Base-by-base conservation (phyloP, 2,113 vertebrate genomes). In the Sander lucioperca region DNA sequence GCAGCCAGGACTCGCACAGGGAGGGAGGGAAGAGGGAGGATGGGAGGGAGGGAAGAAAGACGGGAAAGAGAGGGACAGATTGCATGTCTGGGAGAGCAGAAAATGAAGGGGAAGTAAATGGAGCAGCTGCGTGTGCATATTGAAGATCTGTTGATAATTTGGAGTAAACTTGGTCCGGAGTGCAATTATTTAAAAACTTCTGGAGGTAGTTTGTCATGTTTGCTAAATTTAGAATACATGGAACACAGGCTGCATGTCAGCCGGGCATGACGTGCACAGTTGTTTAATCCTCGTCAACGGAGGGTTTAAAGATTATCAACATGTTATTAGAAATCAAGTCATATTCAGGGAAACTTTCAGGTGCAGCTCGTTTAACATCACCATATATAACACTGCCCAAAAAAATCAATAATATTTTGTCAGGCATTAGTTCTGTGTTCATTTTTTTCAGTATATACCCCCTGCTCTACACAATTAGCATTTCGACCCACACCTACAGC, bases 1-100 rank as follows among this genome's bases (percentile, higher is more conserved):
- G 89, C 90, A 89, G 92, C 92, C 90, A 92, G 91, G 89, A 86
- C 88, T 89, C 68, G 78, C 89, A 50, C 88, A 85, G 88, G 74
- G 86, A 90, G 78, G 84, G 87, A 62, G 62, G 56, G 25, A 27
- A 27, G 27, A 54, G 63, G 39, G 36, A 65, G 19, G 61, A 33
- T 45, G 18, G 65, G 47, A 33, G 51, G 12, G 74, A 23, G 69
- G 64, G 27, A 74, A 79, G 73, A 83, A 79, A 83, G 81, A 71
- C 58, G 79, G 69, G 53, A 84, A 80, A 64, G 80, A 86, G 78
- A 81, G 82, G 88, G 89, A 90, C 88, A 91, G 91, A 93, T 90
- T 92, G 87, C 84, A 78, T 70, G 87, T 91, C 88, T 91, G 80
- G 65, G 81, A 88, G 79, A 91, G 89, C 74, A 69, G 75, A 90